Evolutionary conservation across 30 jellyfish, hydroid and myxozoan species (phyloP).

Genomic region (Aurelia sp.): DNA sequence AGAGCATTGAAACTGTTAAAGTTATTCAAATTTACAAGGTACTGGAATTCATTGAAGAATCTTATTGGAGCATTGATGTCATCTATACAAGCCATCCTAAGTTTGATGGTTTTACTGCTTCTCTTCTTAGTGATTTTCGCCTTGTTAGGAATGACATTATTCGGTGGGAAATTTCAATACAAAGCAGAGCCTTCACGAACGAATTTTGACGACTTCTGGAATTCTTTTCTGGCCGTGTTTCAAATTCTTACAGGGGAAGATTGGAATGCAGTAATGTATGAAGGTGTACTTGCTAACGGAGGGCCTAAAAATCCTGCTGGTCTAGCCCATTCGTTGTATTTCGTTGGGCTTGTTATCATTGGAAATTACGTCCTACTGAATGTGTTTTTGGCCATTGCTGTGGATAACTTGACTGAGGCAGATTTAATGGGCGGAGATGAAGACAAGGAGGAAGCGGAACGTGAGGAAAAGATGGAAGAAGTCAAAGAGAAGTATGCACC

Average conservation of each 20-base stretch:
- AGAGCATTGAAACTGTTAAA: slow-evolving; percentile 89
- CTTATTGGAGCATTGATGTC: slow-evolving; percentile 88
- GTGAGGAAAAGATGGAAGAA: slow-evolving; percentile 73
- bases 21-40: slow-evolving; percentile 92
- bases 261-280: slow-evolving; percentile 91
- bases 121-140: slow-evolving; percentile 91
- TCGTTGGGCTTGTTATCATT: slow-evolving; percentile 67
- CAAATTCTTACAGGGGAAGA: slow-evolving; percentile 93
- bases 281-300: slow-evolving; percentile 90
- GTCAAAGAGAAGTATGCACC: slow-evolving; percentile 74
- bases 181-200: slow-evolving; percentile 80
- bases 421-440: slow-evolving; percentile 77
- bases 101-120: slow-evolving; percentile 85
- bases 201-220: slow-evolving; percentile 94
- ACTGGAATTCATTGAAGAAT: slow-evolving; percentile 94
- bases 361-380: slow-evolving; percentile 88
- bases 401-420: slow-evolving; percentile 77
- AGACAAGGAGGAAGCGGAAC: slow-evolving; percentile 75
- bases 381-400: slow-evolving; percentile 94
- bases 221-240: slow-evolving; percentile 95
- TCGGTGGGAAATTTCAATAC: slow-evolving; percentile 95
- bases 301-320: slow-evolving; percentile 82
- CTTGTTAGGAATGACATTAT: slow-evolving; percentile 94
- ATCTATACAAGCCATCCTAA: slow-evolving; percentile 83
- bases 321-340: slow-evolving; percentile 70